Percentiles rank a stretch among this genome's conserved stretches.
Evolutionary conservation across 2,888 invertebrate genomes (phyloP).

Genomic region (Aromia moschata): DNA sequence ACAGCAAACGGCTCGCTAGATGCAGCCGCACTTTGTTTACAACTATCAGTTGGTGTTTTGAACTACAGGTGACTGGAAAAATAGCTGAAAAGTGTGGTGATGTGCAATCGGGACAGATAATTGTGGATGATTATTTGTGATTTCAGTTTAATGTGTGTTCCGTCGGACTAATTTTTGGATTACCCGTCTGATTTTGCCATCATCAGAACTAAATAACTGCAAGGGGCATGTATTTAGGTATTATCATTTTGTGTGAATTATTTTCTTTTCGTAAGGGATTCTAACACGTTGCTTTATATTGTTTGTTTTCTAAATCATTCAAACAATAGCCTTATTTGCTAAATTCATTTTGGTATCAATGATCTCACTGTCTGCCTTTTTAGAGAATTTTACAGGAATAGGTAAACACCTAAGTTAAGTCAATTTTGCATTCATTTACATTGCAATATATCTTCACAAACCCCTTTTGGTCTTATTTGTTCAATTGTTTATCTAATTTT

Average conservation of each 20-base stretch:
- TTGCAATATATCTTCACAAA: no score
- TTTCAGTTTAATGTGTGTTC: conserved; percentile 26
- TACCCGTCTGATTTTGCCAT: conserved; percentile 22
- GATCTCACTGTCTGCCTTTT: not conserved
- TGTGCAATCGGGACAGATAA: conserved; percentile 24
- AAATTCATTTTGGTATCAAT: not conserved
- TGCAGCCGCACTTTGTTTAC: conserved; percentile 47
- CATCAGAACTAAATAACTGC: conserved; percentile 23
- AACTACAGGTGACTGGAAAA: conserved; percentile 30
- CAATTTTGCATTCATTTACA: no score
- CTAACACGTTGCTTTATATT: conserved; percentile 4
- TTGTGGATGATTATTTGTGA: conserved; percentile 26
- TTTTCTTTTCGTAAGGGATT: conserved; percentile 19
- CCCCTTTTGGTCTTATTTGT: no score
- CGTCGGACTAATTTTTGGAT: conserved; percentile 32
- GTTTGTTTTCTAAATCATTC: not conserved
- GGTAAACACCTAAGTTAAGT: no score
- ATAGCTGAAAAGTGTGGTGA: conserved; percentile 30
- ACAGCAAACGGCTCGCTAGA: conserved; percentile 39
- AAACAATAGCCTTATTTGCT: not conserved
- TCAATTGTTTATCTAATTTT: no score
- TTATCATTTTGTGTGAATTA: conserved; percentile 20
- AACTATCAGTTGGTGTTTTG: conserved; percentile 36
- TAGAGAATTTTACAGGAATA: no score
- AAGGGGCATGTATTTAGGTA: conserved; percentile 43